phyloP scores from a whole-genome alignment of 2,888 invertebrate genomes.

The Drosophila phalerata region DNA sequence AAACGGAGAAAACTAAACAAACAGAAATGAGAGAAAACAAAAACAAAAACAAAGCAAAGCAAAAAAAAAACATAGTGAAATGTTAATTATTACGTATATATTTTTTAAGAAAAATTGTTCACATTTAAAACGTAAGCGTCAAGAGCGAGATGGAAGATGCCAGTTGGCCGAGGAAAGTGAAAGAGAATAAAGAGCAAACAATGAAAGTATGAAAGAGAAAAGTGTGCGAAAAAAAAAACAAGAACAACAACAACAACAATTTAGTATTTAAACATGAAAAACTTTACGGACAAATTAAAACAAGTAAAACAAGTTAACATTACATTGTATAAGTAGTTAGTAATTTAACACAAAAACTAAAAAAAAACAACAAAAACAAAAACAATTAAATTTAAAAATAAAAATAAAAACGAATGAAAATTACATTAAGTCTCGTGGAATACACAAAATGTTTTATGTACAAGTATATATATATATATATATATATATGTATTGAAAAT shows the following conservation, averaged over 20 bases:
- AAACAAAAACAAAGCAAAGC: slow-evolving; percentile 13
- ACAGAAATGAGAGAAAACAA: slow-evolving; percentile 1
- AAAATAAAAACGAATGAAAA: slow-evolving; percentile 15
- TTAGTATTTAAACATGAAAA: slow-evolving; percentile 64
- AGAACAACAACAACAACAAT: slow-evolving; percentile 27
- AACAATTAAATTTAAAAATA: slow-evolving; percentile 8
- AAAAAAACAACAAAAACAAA: neutral
- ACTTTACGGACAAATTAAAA: slow-evolving; percentile 83
- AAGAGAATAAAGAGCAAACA: neutral
- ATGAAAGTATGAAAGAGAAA: slow-evolving; percentile 6
- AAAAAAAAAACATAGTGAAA: slow-evolving; percentile 61
- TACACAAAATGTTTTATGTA: slow-evolving; percentile 56
- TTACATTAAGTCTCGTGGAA: slow-evolving; percentile 45
- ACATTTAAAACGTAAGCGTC: slow-evolving; percentile 57
- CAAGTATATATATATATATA: slow-evolving; percentile 11
- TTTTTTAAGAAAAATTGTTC: slow-evolving; percentile 82
- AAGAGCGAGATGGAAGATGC: slow-evolving; percentile 11
- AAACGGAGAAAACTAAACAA: slow-evolving; percentile 14
- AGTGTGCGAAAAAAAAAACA: slow-evolving; percentile 23
- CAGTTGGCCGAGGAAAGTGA: neutral
- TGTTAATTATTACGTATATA: slow-evolving; percentile 83
- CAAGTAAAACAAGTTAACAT: slow-evolving; percentile 85
- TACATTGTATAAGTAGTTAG: slow-evolving; percentile 85
- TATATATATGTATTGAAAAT: slow-evolving; percentile 69
- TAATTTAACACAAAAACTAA: slow-evolving; percentile 77